These are phyloP conservation scores for Chelonus insularis DNA, from an alignment of 1,140 invertebrate species.

Conservation along the genomic window DNA sequence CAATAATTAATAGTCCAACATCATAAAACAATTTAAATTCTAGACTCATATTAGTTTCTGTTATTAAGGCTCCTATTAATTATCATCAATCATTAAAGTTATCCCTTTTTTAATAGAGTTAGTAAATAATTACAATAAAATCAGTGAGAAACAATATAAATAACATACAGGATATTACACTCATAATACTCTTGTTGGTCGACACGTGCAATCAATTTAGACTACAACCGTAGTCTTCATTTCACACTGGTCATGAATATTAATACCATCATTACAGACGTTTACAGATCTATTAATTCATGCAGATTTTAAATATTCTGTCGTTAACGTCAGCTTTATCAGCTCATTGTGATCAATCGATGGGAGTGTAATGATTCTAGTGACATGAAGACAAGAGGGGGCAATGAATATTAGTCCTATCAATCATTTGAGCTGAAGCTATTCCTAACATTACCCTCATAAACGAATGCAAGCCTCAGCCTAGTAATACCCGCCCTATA, in stretches of 20 bases:
- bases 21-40: no score
- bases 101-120: no score
- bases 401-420: slow-evolving; percentile 56
- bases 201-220: slow-evolving; percentile 15
- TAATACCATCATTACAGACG: slow-evolving; percentile 56
- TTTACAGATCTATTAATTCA: slow-evolving; percentile 58
- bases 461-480: slow-evolving; percentile 27
- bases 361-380: not conserved
- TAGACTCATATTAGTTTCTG: no score
- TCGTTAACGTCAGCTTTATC: slow-evolving; percentile 53
- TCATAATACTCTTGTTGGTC: not conserved
- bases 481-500: slow-evolving; percentile 26
- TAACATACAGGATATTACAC: not conserved
- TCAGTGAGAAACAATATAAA: no score
- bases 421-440: slow-evolving; percentile 47
- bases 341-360: slow-evolving; percentile 21
- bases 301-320: slow-evolving; percentile 50
- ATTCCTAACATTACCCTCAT: not conserved
- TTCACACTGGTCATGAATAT: slow-evolving; percentile 49
- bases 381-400: not conserved
- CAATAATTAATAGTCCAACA: no score
- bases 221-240: slow-evolving; percentile 34
- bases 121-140: no score
- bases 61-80: no score
- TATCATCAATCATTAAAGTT: no score